Conservation (phyloP, 2,888 invertebrate species). For the Liodrosophila aerea region DNA sequence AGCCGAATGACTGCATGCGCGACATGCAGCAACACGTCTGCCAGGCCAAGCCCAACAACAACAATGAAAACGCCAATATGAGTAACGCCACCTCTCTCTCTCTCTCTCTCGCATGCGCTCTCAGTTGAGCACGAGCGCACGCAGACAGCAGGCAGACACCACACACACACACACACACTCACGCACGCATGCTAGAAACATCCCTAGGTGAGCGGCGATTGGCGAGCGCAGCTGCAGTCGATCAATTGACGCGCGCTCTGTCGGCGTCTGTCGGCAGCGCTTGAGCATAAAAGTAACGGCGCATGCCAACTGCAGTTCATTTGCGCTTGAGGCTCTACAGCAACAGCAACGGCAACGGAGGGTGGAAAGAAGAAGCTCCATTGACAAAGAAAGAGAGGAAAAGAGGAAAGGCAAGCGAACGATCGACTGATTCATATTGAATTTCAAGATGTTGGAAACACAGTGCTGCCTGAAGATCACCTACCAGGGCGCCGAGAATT, state of each 20-base stretch:
- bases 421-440: not conserved
- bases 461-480: conserved; percentile 57
- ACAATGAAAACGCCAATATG: conserved; percentile 11
- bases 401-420: conserved; percentile 2
- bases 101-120: too few species aligned
- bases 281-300: conserved; percentile 27
- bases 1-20: conserved; percentile 22
- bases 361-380: not conserved
- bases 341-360: not conserved
- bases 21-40: conserved; percentile 67
- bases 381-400: not conserved
- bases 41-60: conserved; percentile 8
- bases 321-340: conserved; percentile 26
- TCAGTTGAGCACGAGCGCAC: conserved; percentile 33
- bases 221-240: conserved; percentile 12
- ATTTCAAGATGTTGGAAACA: conserved; percentile 39
- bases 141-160: conserved; percentile 1
- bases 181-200: conserved; percentile 27
- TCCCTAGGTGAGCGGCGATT: conserved; percentile 2
- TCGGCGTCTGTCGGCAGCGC: too few species aligned
- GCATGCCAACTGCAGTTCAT: conserved; percentile 41
- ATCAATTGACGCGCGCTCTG: not conserved
- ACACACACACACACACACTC: not conserved
- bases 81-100: conserved; percentile 14
- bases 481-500: conserved; percentile 49